Percentiles rank a stretch among this genome's conserved stretches.
These are phyloP conservation scores for Ispidina picta DNA, from an alignment of 2,797 vertebrate species.

Conservation along the genomic window DNA sequence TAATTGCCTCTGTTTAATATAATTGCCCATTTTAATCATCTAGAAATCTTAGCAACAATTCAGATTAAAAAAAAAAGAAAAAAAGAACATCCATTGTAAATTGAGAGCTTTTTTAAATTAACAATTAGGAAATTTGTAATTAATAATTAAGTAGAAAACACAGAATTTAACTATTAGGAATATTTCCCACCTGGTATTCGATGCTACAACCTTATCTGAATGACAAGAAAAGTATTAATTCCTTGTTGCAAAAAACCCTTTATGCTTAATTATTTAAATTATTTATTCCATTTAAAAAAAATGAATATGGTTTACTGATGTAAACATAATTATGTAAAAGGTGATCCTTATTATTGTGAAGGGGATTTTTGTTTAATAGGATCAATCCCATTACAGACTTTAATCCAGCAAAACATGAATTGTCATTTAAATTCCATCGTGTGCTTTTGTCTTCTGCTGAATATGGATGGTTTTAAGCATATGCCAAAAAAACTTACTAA, in stretches of 20 bases:
- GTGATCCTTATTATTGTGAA: not conserved
- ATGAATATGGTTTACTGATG: not conserved
- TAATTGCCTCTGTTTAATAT: not conserved
- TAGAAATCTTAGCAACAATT: not conserved
- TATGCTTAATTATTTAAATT: not conserved
- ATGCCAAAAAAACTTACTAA: constrained; percentile 6
- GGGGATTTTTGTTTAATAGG: not conserved
- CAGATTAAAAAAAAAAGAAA: not conserved
- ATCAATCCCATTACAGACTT: not conserved
- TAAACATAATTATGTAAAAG: not conserved
- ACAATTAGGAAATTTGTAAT: not conserved
- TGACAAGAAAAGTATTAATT: not conserved
- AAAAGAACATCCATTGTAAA: not conserved
- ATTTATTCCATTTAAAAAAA: not conserved
- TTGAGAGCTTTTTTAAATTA: not conserved
- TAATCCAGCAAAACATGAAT: constrained; percentile 4
- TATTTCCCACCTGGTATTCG: not conserved
- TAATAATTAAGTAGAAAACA: not conserved
- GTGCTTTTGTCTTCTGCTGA: constrained; percentile 26
- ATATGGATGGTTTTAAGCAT: not conserved
- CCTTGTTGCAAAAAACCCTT: not conserved
- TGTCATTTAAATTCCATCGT: constrained; percentile 5
- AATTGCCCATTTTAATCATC: not conserved
- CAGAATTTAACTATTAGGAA: not conserved
- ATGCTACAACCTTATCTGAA: not conserved